These are phyloP conservation scores for Aplysina aerophoba DNA, from an alignment of 37 sponge, comb jelly and placozoan genomes.

Conservation along the genomic window DNA sequence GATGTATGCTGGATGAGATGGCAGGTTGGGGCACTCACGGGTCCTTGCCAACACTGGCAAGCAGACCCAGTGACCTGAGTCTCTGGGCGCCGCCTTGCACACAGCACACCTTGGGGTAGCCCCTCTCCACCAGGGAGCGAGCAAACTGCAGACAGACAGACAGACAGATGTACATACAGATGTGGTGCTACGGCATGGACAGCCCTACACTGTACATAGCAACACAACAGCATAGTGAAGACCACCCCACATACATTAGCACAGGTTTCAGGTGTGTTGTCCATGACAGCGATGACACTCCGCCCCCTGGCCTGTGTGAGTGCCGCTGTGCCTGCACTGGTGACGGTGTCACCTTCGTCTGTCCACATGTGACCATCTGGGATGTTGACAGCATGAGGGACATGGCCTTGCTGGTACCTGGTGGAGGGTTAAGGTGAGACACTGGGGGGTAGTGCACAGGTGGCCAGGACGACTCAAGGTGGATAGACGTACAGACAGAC, in stretches of 20 bases:
- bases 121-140: conserved; percentile 68
- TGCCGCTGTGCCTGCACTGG: background rate
- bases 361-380: conserved; percentile 67
- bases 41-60: conserved; percentile 58
- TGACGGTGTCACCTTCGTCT: conserved; percentile 53
- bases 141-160: conserved; percentile 72
- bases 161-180: no score
- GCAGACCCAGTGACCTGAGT: conserved; percentile 66
- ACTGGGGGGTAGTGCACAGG: no score
- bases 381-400: conserved; percentile 69
- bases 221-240: no score
- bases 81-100: conserved; percentile 69
- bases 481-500: no score
- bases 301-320: conserved; percentile 40
- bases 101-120: conserved; percentile 78
- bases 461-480: no score
- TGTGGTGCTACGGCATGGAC: no score
- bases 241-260: conserved; percentile 43
- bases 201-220: no score
- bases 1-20: no score
- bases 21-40: conserved; percentile 11
- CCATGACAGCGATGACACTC: conserved; percentile 65
- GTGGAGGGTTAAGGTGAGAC: background rate
- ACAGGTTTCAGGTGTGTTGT: conserved; percentile 50
- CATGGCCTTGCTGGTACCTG: conserved; percentile 76